These are phyloP conservation scores for Centroberyx gerrardi DNA, from an alignment of 2,797 vertebrate species.

Conservation along the genomic window DNA sequence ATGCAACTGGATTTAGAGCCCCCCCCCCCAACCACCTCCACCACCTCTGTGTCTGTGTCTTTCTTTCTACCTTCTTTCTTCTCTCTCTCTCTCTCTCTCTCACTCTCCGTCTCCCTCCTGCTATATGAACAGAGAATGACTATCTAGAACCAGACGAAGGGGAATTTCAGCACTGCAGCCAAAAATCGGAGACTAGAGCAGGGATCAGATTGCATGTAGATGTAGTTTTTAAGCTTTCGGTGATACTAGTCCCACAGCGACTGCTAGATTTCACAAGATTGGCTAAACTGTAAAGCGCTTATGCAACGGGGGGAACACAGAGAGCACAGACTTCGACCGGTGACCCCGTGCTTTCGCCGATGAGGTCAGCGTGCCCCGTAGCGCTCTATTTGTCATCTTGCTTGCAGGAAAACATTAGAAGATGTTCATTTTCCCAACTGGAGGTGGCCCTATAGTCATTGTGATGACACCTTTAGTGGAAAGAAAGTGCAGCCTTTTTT, in stretches of 20 bases:
- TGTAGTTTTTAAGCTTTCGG: conserved; percentile 49
- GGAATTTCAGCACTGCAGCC: conserved; percentile 47
- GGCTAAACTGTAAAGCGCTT: conserved; percentile 37
- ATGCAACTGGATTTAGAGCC: conserved; percentile 40
- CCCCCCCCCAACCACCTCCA: neutral
- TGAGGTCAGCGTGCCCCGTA: conserved; percentile 5
- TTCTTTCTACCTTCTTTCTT: neutral
- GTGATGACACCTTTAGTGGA: neutral
- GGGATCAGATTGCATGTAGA: conserved; percentile 59
- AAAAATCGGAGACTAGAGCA: conserved; percentile 43
- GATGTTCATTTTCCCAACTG: neutral
- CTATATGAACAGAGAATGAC: conserved; percentile 26
- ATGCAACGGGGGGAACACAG: conserved; percentile 41
- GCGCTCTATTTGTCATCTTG: neutral
- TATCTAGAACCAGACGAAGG: conserved; percentile 55
- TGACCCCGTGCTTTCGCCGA: conserved; percentile 9
- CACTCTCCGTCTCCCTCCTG: conserved; percentile 12
- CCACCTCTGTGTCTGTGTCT: too few relatives aligned
- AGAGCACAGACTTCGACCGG: conserved; percentile 38
- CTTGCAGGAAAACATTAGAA: neutral
- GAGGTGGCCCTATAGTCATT: neutral
- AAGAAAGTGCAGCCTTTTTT: neutral
- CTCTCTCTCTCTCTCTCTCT: neutral
- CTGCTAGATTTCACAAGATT: conserved; percentile 37
- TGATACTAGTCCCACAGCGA: conserved; percentile 46